phyloP scores from a whole-genome alignment of 2,113 vertebrate genomes.

The Ammodytes marinus region DNA sequence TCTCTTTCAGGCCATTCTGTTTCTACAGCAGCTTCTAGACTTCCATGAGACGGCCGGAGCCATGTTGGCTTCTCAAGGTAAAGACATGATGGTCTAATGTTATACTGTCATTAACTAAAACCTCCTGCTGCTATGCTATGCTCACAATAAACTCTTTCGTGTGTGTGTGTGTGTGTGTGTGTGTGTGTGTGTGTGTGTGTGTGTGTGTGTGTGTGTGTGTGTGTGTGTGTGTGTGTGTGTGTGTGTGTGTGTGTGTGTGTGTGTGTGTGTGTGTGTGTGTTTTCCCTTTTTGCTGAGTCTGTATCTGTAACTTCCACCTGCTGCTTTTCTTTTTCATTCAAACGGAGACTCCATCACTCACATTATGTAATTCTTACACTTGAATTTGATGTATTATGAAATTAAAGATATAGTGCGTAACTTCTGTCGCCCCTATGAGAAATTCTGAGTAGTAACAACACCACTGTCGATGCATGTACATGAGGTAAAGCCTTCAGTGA shows the following conservation, averaged over 20 bases:
- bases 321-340: constrained; percentile 2
- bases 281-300: not conserved
- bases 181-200: too few species aligned
- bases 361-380: not conserved
- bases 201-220: too few species aligned
- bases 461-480: too few species aligned
- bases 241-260: too few species aligned
- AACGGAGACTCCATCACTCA: not conserved
- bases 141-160: not conserved
- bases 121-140: not conserved
- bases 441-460: too few species aligned
- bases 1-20: constrained; percentile 92
- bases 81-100: rapidly evolving
- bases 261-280: too few species aligned
- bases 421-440: too few species aligned
- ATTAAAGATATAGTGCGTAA: too few species aligned
- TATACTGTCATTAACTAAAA: not conserved
- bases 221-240: too few species aligned
- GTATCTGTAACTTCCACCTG: not conserved
- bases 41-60: constrained; percentile 98
- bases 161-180: too few species aligned
- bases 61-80: constrained; percentile 99
- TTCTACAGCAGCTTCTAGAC: constrained; percentile 96
- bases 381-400: not conserved
- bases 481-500: too few species aligned